Evolutionary conservation across 1,140 invertebrate genomes (phyloP).

Genomic region (Temnothorax nylanderi): DNA sequence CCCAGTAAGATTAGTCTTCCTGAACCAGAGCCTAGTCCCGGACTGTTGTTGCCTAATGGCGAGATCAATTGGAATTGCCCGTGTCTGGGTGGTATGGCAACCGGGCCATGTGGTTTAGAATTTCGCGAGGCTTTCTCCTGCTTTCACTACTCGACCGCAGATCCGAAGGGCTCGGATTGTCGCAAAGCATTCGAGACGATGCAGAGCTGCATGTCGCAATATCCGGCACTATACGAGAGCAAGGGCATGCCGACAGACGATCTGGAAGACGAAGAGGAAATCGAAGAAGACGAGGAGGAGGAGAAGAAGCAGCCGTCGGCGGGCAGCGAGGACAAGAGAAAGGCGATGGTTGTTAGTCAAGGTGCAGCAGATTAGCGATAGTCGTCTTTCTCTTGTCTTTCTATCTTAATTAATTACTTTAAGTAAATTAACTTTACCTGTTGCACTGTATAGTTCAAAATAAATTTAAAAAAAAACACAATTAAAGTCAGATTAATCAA

Average conservation of each 20-base stretch:
- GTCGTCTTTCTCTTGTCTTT: neutral
- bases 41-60: constrained; percentile 94
- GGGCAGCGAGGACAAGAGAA: constrained; percentile 11
- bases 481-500: neutral
- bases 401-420: constrained; percentile 9
- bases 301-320: neutral
- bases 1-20: constrained; percentile 91
- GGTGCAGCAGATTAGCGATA: neutral
- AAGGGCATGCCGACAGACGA: constrained; percentile 83
- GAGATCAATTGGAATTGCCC: constrained; percentile 99
- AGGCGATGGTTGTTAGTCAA: neutral
- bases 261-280: constrained; percentile 77
- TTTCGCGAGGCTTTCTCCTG: constrained; percentile 98
- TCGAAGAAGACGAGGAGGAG: neutral
- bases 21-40: constrained; percentile 90
- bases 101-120: constrained; percentile 96
- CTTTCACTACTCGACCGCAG: constrained; percentile 94
- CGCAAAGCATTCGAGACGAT: constrained; percentile 95
- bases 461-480: constrained; percentile 3
- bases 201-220: constrained; percentile 96
- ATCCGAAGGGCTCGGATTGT: constrained; percentile 96
- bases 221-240: constrained; percentile 94
- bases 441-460: constrained; percentile 30
- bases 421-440: constrained; percentile 19
- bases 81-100: constrained; percentile 97